Percentiles rank a stretch among this genome's conserved stretches.
phyloP scores from a whole-genome alignment of 1,140 invertebrate genomes.

The Zaprionus tsacasi region DNA sequence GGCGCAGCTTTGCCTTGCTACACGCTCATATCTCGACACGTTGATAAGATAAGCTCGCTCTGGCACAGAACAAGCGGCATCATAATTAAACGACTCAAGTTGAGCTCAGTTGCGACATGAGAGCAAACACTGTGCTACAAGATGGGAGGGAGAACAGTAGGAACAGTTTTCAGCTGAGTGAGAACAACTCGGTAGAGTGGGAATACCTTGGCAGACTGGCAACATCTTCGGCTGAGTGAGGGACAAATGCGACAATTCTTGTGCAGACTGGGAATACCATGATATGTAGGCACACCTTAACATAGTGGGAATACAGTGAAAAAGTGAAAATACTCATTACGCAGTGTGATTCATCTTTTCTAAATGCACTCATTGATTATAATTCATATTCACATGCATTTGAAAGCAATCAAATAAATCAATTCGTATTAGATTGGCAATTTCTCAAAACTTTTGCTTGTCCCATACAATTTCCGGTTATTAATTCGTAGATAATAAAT shows the following conservation, averaged over 20 bases:
- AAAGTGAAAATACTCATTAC: too few species aligned
- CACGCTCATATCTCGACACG: constrained; percentile 24
- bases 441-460: constrained; percentile 27
- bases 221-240: not conserved
- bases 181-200: not conserved
- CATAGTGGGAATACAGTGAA: not conserved
- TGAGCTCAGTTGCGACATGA: constrained; percentile 20
- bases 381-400: constrained; percentile 1
- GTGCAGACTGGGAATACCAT: not conserved
- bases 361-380: not conserved
- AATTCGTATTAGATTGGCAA: constrained; percentile 19
- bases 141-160: not conserved
- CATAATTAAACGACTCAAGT: constrained; percentile 24
- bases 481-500: constrained; percentile 22
- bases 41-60: constrained; percentile 22
- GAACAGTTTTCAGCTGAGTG: not conserved
- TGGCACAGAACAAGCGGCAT: constrained; percentile 9
- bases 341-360: not conserved
- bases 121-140: not conserved
- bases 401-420: constrained; percentile 30
- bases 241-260: not conserved
- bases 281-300: not conserved
- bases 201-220: not conserved
- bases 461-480: constrained; percentile 5
- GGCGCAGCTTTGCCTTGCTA: constrained; percentile 7